Conservation (phyloP, 2,888 invertebrate species). For the Catocala sponsa region DNA sequence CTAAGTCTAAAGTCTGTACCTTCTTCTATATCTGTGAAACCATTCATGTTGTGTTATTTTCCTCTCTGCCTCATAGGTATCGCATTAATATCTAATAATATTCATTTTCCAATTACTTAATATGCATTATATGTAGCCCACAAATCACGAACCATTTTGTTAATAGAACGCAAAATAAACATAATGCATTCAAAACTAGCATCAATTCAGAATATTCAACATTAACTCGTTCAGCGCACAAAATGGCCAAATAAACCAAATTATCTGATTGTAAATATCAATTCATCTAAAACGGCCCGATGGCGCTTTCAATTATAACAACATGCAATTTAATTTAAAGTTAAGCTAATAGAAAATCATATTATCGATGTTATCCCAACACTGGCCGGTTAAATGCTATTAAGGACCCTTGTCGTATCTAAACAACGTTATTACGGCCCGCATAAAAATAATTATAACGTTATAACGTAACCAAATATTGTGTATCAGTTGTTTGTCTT, state of each 20-base stretch:
- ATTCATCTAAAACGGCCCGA: slow-evolving; percentile 47
- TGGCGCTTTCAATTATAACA: slow-evolving; percentile 52
- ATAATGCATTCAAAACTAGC: background rate
- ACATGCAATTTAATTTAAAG: slow-evolving; percentile 37
- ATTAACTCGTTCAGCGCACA: background rate
- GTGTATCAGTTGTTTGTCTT: slow-evolving; percentile 1
- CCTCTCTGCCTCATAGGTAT: no score
- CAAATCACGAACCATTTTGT: background rate
- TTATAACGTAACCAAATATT: slow-evolving; percentile 9
- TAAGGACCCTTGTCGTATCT: slow-evolving; percentile 50
- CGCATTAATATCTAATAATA: no score
- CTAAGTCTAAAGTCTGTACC: no score
- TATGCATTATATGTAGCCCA: no score
- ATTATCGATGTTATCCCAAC: slow-evolving; percentile 54
- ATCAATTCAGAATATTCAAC: background rate
- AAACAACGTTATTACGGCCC: slow-evolving; percentile 36
- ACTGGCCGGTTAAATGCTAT: slow-evolving; percentile 61
- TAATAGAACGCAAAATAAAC: background rate
- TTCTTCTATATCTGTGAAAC: no score
- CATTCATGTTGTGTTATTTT: no score
- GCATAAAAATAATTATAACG: slow-evolving; percentile 47
- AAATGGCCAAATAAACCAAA: slow-evolving; percentile 22
- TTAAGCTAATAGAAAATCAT: slow-evolving; percentile 40
- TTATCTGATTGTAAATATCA: slow-evolving; percentile 54
- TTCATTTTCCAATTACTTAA: no score